phyloP scores from a whole-genome alignment of 2,113 vertebrate species.

The Alosa alosa region DNA sequence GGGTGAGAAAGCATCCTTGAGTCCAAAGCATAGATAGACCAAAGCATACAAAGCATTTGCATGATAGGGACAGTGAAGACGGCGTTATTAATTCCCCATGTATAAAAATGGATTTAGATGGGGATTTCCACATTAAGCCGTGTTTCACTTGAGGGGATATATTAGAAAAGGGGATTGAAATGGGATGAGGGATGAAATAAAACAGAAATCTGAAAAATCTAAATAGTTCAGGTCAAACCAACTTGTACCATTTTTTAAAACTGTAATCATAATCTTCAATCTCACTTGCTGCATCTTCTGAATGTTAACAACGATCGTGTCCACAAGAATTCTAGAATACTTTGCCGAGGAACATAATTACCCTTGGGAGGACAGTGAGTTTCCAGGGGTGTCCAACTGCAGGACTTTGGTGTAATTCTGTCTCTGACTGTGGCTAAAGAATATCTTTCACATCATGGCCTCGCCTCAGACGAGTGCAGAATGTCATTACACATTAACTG shows the following conservation, averaged over 20 bases:
- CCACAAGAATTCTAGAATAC: neutral
- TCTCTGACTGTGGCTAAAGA: neutral
- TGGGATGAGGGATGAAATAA: neutral
- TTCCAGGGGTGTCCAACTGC: neutral
- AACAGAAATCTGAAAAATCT: neutral
- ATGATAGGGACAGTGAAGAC: neutral
- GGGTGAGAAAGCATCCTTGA: no score
- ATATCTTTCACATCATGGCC: neutral
- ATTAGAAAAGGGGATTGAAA: neutral
- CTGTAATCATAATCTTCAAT: neutral
- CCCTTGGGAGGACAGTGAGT: neutral
- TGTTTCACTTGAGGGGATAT: neutral
- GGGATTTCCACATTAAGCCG: neutral
- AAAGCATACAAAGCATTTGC: neutral
- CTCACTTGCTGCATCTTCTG: neutral
- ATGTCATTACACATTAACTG: neutral
- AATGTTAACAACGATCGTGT: neutral
- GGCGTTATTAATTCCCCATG: neutral
- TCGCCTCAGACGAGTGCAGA: neutral
- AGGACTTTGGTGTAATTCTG: constrained; percentile 1
- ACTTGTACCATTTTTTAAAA: neutral
- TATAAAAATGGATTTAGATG: neutral
- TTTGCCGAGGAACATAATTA: neutral
- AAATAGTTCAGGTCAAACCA: no score
- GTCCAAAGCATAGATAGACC: no score